These are phyloP conservation scores for Tetranychus urticae DNA, from an alignment of 1,140 invertebrate genomes.

Conservation along the genomic window DNA sequence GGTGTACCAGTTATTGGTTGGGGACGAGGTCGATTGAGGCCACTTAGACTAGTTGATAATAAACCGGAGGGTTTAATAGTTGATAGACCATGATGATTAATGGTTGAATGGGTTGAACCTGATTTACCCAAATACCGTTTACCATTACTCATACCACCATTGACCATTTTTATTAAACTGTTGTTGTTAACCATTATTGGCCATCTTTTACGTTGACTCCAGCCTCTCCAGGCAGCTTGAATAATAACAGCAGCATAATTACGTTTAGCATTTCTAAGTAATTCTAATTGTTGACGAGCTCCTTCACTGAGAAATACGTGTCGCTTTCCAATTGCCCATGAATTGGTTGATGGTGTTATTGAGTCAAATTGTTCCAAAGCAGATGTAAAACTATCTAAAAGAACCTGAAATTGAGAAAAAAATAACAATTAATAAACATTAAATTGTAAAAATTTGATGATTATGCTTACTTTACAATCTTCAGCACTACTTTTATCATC, in stretches of 20 bases:
- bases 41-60: not conserved
- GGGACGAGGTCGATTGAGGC: conserved; percentile 36
- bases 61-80: not conserved
- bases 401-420: conserved; percentile 1
- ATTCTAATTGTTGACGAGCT: conserved; percentile 63
- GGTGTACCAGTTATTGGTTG: conserved; percentile 47
- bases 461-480: conserved; percentile 29
- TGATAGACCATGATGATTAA: not conserved
- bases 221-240: conserved; percentile 50
- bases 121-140: conserved; percentile 12
- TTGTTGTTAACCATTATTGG: conserved; percentile 18
- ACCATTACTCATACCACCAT: conserved; percentile 14
- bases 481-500: conserved; percentile 54
- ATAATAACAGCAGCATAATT: conserved; percentile 45
- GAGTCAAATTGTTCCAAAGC: not conserved
- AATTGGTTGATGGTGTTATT: conserved; percentile 29
- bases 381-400: conserved; percentile 29
- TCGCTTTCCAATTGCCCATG: conserved; percentile 70
- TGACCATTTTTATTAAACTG: not conserved
- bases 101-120: not conserved
- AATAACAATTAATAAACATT: not conserved
- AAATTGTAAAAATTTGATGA: not conserved
- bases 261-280: conserved; percentile 43
- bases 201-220: conserved; percentile 41
- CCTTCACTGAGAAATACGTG: conserved; percentile 84